phyloP scores from a whole-genome alignment of 2,888 invertebrate genomes.

The Stenolophus ochropezus region DNA sequence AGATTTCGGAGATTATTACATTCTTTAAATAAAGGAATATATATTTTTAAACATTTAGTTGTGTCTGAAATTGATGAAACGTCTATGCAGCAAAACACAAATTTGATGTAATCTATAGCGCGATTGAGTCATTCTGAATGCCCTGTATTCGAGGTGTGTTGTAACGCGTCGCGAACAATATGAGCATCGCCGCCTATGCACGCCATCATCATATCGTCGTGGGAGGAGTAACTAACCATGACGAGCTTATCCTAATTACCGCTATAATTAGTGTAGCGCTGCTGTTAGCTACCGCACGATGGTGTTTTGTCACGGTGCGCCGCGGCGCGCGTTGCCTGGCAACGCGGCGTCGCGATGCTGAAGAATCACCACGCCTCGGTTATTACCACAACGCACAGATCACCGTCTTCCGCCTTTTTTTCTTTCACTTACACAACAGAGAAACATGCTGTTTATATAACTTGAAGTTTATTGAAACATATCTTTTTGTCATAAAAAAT shows the following conservation, averaged over 20 bases:
- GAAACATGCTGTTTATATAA: too few species aligned
- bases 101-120: too few species aligned
- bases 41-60: too few species aligned
- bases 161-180: background rate
- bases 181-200: background rate
- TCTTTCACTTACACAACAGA: background rate
- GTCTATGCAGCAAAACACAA: too few species aligned
- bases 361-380: background rate
- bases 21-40: too few species aligned
- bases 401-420: background rate
- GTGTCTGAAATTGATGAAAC: too few species aligned
- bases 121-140: too few species aligned
- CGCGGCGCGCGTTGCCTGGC: conserved; percentile 48
- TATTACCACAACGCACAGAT: background rate
- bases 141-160: too few species aligned
- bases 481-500: too few species aligned
- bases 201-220: conserved; percentile 20
- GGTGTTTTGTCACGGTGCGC: conserved; percentile 69
- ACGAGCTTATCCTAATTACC: conserved; percentile 73
- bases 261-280: conserved; percentile 71
- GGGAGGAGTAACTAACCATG: conserved; percentile 69
- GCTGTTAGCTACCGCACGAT: conserved; percentile 66
- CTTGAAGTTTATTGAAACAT: too few species aligned
- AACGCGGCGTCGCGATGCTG: conserved; percentile 17
- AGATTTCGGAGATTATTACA: too few species aligned